A percentile compares a stretch with the other conserved stretches of the same genome.
Conservation (phyloP, 1,140 invertebrate genomes). For the Andricus grossulariae region DNA sequence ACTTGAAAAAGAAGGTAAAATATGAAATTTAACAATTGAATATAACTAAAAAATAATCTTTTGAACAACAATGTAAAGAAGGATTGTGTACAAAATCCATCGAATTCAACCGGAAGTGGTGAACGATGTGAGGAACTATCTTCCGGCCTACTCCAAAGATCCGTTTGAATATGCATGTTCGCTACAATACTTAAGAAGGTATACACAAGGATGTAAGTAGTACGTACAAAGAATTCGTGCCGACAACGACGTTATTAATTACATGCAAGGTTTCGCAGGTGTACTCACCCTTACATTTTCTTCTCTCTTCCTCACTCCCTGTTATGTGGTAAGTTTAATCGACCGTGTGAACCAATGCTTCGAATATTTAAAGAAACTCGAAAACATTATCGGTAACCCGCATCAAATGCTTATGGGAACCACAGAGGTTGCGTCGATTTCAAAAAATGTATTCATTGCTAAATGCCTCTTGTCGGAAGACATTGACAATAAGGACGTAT, state of each 20-base stretch:
- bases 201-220: slow-evolving; percentile 28
- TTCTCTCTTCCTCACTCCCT: slow-evolving; percentile 3
- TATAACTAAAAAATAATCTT: no score
- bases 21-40: no score
- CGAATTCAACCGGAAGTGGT: slow-evolving; percentile 10
- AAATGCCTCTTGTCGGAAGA: no score
- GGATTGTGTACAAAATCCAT: slow-evolving; percentile 16
- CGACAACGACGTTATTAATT: slow-evolving; percentile 28
- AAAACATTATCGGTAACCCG: slow-evolving; percentile 20
- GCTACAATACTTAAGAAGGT: slow-evolving; percentile 24
- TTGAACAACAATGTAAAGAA: not conserved
- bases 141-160: slow-evolving; percentile 15
- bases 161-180: slow-evolving; percentile 26
- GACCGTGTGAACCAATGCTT: slow-evolving; percentile 29
- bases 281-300: slow-evolving; percentile 25
- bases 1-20: no score
- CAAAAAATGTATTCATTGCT: no score
- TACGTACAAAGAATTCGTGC: slow-evolving; percentile 21
- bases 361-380: slow-evolving; percentile 9
- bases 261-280: slow-evolving; percentile 29
- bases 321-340: slow-evolving; percentile 12
- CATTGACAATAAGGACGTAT: no score
- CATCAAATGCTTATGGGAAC: slow-evolving; percentile 17
- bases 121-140: slow-evolving; percentile 17
- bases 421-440: not conserved